These are phyloP conservation scores for Eupithecia centaureata DNA, from an alignment of 2,888 invertebrate species.

Conservation along the genomic window DNA sequence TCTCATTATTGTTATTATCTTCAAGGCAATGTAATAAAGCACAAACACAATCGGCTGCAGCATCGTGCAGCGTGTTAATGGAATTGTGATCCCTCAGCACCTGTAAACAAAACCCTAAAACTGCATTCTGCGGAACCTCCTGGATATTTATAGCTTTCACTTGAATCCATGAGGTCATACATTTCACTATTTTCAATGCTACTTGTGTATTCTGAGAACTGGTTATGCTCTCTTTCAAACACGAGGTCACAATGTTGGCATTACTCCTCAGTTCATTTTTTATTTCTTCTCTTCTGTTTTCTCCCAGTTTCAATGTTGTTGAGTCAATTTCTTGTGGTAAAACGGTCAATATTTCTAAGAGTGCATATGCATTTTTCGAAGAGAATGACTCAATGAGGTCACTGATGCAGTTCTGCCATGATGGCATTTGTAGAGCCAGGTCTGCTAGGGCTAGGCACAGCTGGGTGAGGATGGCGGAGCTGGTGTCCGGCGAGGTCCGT, in stretches of 20 bases:
- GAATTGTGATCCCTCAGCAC: slow-evolving; percentile 86
- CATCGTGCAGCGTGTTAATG: slow-evolving; percentile 90
- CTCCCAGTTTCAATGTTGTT: slow-evolving; percentile 91
- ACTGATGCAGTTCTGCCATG: slow-evolving; percentile 94
- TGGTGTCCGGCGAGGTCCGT: slow-evolving; percentile 90
- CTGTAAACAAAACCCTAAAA: slow-evolving; percentile 89
- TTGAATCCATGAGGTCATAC: slow-evolving; percentile 96
- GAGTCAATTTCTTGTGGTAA: slow-evolving; percentile 98
- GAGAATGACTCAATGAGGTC: slow-evolving; percentile 93
- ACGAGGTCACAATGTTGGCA: slow-evolving; percentile 90
- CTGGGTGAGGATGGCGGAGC: slow-evolving; percentile 94
- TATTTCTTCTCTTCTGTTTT: slow-evolving; percentile 94
- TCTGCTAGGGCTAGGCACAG: slow-evolving; percentile 97
- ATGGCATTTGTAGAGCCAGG: slow-evolving; percentile 95
- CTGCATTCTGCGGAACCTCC: slow-evolving; percentile 88
- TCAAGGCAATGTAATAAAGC: slow-evolving; percentile 92
- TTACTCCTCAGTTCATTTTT: slow-evolving; percentile 90
- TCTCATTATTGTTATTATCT: slow-evolving; percentile 88
- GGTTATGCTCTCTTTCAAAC: slow-evolving; percentile 90
- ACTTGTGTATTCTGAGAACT: slow-evolving; percentile 87
- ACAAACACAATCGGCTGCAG: slow-evolving; percentile 95
- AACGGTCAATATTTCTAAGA: slow-evolving; percentile 96
- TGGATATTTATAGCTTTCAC: slow-evolving; percentile 91
- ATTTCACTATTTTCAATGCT: slow-evolving; percentile 90
- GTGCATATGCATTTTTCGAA: slow-evolving; percentile 88